A percentile compares a stretch with the other conserved stretches of the same genome.
phyloP scores from a whole-genome alignment of 1,140 invertebrate genomes.

The Anastatus disparis region DNA sequence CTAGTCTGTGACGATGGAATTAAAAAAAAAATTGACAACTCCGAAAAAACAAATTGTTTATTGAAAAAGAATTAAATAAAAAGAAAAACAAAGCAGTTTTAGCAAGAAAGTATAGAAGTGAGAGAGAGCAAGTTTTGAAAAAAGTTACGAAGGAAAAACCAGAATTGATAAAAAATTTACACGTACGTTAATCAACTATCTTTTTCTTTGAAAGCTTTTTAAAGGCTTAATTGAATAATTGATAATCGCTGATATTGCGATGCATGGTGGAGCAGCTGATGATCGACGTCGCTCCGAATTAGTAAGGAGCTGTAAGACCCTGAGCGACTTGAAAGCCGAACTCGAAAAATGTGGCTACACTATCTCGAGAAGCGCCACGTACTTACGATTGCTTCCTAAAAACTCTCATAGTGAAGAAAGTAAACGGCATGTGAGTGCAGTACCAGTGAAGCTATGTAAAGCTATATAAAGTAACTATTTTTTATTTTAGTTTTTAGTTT shows the following conservation, averaged over 20 bases:
- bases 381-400: slow-evolving; percentile 31
- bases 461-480: no score
- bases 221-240: no score
- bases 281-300: slow-evolving; percentile 19
- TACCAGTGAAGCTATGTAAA: background rate
- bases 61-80: no score
- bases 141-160: background rate
- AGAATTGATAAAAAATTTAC: background rate
- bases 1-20: no score
- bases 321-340: slow-evolving; percentile 2
- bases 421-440: slow-evolving; percentile 6
- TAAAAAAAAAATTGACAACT: no score
- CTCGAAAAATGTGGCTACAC: no score
- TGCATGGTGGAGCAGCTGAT: slow-evolving; percentile 29
- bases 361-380: slow-evolving; percentile 12
- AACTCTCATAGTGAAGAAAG: slow-evolving; percentile 14
- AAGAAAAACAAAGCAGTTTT: background rate
- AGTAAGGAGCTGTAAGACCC: no score
- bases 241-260: slow-evolving; percentile 23
- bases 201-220: no score
- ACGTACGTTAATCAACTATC: background rate
- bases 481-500: no score
- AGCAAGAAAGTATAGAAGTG: background rate
- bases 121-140: background rate
- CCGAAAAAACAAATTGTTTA: no score